These are phyloP conservation scores for Ophraella communa DNA, from an alignment of 2,888 invertebrate genomes.

Conservation along the genomic window DNA sequence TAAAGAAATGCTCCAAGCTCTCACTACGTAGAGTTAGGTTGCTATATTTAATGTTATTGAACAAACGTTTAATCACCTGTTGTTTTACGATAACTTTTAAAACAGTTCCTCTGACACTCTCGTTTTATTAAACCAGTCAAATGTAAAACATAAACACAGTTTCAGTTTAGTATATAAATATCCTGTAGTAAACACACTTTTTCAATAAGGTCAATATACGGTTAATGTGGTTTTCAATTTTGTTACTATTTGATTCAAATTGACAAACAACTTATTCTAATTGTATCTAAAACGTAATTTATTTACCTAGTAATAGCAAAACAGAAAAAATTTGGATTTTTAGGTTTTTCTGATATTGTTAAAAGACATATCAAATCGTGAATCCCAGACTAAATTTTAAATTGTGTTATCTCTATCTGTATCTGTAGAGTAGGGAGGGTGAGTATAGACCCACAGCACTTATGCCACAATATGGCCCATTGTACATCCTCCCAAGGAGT, in stretches of 20 bases:
- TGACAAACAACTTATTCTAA: background rate
- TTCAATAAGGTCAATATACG: background rate
- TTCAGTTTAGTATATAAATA: slow-evolving; percentile 3
- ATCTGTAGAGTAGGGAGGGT: too few relatives aligned
- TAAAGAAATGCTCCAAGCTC: too few relatives aligned
- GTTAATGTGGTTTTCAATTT: background rate
- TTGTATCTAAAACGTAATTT: background rate
- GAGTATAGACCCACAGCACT: too few relatives aligned
- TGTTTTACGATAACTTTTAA: background rate
- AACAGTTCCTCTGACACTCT: background rate
- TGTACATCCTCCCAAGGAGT: too few relatives aligned
- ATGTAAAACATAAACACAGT: background rate
- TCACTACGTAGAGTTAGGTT: too few relatives aligned
- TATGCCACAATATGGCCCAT: too few relatives aligned
- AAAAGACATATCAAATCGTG: too few relatives aligned
- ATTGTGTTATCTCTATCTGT: too few relatives aligned
- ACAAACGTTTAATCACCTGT: background rate
- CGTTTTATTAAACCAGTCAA: background rate
- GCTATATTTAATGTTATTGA: too few relatives aligned
- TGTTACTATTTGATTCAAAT: background rate
- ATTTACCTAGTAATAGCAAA: too few relatives aligned
- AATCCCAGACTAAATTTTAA: too few relatives aligned
- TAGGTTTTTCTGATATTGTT: background rate
- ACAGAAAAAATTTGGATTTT: too few relatives aligned
- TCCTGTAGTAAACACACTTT: slow-evolving; percentile 1